Evolutionary conservation across 2,888 invertebrate genomes (phyloP).

Genomic region (Leptothorax acervorum): DNA sequence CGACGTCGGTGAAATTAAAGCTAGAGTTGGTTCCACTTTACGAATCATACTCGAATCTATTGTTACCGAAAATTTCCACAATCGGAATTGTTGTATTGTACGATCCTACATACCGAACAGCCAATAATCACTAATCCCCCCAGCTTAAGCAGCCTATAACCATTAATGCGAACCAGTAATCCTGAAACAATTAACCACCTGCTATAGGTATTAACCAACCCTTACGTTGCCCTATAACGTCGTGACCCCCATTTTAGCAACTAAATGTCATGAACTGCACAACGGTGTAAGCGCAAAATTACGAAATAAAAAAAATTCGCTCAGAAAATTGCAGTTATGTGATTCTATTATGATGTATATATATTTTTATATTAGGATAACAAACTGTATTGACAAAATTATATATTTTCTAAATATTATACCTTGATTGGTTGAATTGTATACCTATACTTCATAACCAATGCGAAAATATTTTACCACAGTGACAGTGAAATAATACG

Average conservation of each 20-base stretch:
- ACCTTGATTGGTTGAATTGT: not conserved
- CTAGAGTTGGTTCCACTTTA: constrained; percentile 19
- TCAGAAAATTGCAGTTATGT: not conserved
- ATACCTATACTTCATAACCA: not conserved
- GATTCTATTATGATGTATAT: not conserved
- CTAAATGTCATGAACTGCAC: constrained; percentile 8
- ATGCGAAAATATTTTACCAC: not conserved
- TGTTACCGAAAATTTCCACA: constrained; percentile 37
- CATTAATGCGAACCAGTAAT: constrained; percentile 38
- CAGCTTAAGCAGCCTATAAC: constrained; percentile 39
- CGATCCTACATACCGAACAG: constrained; percentile 8
- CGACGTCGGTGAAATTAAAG: constrained; percentile 28
- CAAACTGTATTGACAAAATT: not conserved
- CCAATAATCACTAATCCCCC: constrained; percentile 42
- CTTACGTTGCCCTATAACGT: constrained; percentile 21
- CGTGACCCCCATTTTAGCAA: constrained; percentile 2
- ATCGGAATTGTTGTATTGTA: constrained; percentile 11
- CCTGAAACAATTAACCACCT: constrained; percentile 49
- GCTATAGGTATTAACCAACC: constrained; percentile 35
- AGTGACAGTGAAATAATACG: not conserved
- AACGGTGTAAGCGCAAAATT: not conserved
- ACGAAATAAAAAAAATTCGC: not conserved
- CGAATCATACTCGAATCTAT: constrained; percentile 9
- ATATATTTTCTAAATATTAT: not conserved
- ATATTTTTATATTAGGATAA: not conserved